phyloP scores from a whole-genome alignment of 2,888 invertebrate species.

The Dryadula phaetusa region DNA sequence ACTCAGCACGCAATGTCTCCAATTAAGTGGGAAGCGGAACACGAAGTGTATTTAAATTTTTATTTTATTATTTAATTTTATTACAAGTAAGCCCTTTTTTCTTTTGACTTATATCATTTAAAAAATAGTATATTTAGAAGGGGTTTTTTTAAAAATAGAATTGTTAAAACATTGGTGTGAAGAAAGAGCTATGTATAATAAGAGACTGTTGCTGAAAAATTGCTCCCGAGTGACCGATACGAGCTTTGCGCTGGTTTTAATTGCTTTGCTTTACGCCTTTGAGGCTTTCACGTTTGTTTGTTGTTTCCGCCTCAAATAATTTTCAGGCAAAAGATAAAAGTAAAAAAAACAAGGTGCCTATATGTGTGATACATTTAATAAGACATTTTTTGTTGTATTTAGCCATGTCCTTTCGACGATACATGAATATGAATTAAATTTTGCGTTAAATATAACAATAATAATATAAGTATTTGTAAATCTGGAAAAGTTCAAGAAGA shows the following conservation, averaged over 20 bases:
- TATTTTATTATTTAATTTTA: neutral
- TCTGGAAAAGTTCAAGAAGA: neutral
- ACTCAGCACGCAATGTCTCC: too few species aligned
- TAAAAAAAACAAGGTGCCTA: neutral
- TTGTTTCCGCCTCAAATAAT: constrained; percentile 14
- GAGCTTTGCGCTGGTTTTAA: constrained; percentile 54
- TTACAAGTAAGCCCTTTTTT: neutral
- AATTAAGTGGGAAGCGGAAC: too few species aligned
- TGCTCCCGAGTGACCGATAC: constrained; percentile 52
- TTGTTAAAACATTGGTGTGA: constrained; percentile 25
- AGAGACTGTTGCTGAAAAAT: constrained; percentile 58
- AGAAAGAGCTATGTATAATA: constrained; percentile 55
- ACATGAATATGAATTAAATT: too few species aligned
- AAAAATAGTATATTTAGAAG: neutral
- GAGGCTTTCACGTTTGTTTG: constrained; percentile 19
- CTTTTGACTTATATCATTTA: neutral
- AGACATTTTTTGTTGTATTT: neutral
- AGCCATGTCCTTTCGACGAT: too few species aligned
- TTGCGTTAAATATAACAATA: neutral
- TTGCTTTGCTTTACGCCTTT: constrained; percentile 48
- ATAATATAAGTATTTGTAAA: neutral
- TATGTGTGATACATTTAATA: neutral
- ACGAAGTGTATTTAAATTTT: too few species aligned
- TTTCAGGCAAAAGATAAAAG: constrained; percentile 1
- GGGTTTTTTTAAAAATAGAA: constrained; percentile 5